Evolutionary conservation across 2,113 vertebrate genomes (phyloP).

Genomic region (human (Homo sapiens)): GRCh38 chr19:2629501-2630000

Average conservation of each 20-base stretch:
- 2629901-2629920: neutral
- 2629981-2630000: neutral
- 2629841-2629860: rapidly evolving
- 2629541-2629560: neutral
- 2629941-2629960: neutral
- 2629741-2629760: neutral
- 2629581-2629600: neutral
- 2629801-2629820: neutral
- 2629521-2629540: neutral
- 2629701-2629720: rapidly evolving
- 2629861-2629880: neutral
- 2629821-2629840: neutral
- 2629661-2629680: neutral
- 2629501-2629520: neutral
- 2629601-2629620: neutral
- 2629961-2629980: neutral
- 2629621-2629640: neutral
- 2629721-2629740: rapidly evolving
- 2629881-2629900: neutral
- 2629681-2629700: neutral
- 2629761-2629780: neutral
- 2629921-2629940: neutral
- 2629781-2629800: rapidly evolving
- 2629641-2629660: rapidly evolving
- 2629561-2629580: neutral